Conservation (phyloP, 2,113 vertebrate genomes). For the Daubentonia madagascariensis region DNA sequence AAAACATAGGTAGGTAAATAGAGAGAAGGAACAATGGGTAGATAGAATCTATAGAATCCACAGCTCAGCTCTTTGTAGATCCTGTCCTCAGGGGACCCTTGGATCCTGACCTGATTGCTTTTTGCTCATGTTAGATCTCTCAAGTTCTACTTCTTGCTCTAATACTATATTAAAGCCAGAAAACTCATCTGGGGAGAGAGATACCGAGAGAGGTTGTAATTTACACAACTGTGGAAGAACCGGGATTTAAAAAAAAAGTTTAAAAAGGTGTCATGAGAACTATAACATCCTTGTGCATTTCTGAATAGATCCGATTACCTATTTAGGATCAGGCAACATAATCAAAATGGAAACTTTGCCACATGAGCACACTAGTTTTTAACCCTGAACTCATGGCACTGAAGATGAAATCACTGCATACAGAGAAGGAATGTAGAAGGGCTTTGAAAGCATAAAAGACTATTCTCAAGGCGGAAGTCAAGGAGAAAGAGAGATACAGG, state of each 20-base stretch:
- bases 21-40: neutral
- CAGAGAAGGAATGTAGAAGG: neutral
- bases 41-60: neutral
- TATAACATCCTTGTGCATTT: neutral
- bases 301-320: neutral
- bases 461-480: neutral
- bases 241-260: neutral
- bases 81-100: neutral
- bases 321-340: neutral
- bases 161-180: neutral
- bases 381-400: neutral
- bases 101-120: neutral
- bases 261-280: neutral
- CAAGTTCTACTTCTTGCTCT: neutral
- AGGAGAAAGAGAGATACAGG: neutral
- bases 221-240: neutral
- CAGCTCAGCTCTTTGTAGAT: neutral
- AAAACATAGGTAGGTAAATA: neutral
- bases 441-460: neutral
- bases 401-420: neutral
- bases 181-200: neutral
- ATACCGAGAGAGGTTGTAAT: neutral
- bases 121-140: neutral
- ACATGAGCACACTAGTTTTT: slow-evolving; percentile 9
- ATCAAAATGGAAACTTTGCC: neutral